Evolutionary conservation across 2,797 vertebrate species (phyloP).

Genomic region (Cossypha niveicapilla): DNA sequence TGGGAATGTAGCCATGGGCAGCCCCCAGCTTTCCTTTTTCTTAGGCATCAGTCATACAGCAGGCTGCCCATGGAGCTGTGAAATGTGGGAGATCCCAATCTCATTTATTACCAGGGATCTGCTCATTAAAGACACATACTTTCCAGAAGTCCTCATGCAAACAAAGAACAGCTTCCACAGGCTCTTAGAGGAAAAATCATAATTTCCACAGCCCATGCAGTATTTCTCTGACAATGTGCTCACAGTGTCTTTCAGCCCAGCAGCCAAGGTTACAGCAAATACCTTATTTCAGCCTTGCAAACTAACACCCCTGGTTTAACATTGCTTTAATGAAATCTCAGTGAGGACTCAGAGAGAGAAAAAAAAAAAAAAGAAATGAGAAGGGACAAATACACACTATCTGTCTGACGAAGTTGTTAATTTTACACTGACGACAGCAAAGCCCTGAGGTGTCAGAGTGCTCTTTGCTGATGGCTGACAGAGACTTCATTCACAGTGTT

Average conservation of each 20-base stretch:
- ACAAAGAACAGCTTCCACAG: not conserved
- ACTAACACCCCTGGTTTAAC: not conserved
- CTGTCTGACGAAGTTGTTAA: not conserved
- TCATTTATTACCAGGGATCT: not conserved
- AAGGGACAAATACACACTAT: not conserved
- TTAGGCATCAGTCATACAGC: not conserved
- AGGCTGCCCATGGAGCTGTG: fast-evolving
- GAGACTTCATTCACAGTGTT: not conserved
- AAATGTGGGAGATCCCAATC: not conserved
- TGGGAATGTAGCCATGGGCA: not conserved
- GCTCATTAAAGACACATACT: not conserved
- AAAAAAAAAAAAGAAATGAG: not conserved
- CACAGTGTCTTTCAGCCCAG: not conserved
- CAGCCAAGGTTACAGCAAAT: not conserved
- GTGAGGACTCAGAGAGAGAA: not conserved
- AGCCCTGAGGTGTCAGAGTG: not conserved
- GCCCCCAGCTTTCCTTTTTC: not conserved
- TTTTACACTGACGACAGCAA: not conserved
- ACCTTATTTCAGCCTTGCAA: not conserved
- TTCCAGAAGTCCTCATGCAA: not conserved
- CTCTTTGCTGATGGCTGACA: not conserved
- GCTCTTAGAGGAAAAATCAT: not conserved
- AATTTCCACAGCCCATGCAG: not conserved
- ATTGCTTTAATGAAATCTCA: not conserved
- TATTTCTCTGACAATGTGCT: not conserved